These are phyloP conservation scores for Dipodomys merriami DNA, from an alignment of 2,113 vertebrate genomes.

Conservation along the genomic window DNA sequence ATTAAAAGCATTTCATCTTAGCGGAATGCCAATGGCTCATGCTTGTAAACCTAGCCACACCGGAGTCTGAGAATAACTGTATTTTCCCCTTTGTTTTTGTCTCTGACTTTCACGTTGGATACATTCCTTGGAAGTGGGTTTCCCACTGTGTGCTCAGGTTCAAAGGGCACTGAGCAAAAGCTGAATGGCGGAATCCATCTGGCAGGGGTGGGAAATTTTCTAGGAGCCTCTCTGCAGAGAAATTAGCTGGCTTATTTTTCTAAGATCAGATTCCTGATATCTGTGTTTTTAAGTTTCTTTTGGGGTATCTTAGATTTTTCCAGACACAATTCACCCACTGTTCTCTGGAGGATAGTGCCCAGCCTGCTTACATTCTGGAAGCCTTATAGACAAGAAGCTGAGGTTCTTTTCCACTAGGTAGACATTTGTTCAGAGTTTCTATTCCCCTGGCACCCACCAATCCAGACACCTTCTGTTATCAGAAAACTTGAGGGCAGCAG, in stretches of 20 bases:
- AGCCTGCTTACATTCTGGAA: background rate
- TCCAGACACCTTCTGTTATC: background rate
- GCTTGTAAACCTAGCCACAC: no score
- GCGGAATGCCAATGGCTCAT: no score
- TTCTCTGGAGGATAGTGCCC: background rate
- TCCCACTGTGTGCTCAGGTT: background rate
- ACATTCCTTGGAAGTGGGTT: fast-evolving
- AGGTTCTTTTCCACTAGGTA: background rate
- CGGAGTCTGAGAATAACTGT: no score
- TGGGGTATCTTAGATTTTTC: background rate
- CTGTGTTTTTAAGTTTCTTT: no score
- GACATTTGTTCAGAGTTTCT: background rate
- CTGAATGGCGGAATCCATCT: background rate
- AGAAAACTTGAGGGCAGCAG: background rate
- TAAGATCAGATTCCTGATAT: no score
- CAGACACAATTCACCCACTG: background rate
- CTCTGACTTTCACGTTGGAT: background rate
- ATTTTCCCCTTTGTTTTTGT: background rate
- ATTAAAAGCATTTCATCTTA: background rate
- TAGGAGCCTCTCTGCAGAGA: no score
- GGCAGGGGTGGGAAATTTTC: background rate
- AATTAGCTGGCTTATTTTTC: no score
- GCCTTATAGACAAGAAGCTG: background rate
- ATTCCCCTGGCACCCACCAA: background rate
- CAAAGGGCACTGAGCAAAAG: background rate